These are phyloP conservation scores for Neodon shergylaensis DNA, from an alignment of 2,113 vertebrate species.

Conservation along the genomic window DNA sequence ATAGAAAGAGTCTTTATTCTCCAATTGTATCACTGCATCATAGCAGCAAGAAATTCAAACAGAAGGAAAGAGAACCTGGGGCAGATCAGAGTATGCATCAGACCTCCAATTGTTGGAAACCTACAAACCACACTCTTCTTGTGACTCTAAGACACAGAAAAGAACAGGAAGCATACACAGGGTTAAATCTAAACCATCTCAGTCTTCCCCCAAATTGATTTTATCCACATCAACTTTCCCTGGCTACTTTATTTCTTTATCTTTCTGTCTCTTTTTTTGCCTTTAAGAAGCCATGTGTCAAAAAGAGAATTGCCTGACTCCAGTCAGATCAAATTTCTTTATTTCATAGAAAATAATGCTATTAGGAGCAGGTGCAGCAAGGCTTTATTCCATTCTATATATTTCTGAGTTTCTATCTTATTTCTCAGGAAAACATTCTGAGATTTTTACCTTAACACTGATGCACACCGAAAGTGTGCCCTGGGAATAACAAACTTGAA, in stretches of 20 bases:
- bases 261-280: not conserved
- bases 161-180: not conserved
- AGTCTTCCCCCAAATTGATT: constrained; percentile 10
- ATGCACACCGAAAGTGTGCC: constrained; percentile 57
- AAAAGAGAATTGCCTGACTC: constrained; percentile 74
- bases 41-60: not conserved
- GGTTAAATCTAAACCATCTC: not conserved
- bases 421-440: constrained; percentile 57
- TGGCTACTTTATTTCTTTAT: constrained; percentile 58
- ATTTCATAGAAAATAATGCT: constrained; percentile 81
- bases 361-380: constrained; percentile 80
- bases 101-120: not conserved
- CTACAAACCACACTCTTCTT: not conserved
- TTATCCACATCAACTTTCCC: constrained; percentile 57
- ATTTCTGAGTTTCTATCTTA: constrained; percentile 70
- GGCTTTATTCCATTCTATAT: constrained; percentile 72
- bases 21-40: not conserved
- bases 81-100: not conserved
- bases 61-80: not conserved
- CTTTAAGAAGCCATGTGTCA: constrained; percentile 72
- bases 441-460: constrained; percentile 22
- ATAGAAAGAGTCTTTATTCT: not conserved
- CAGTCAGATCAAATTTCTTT: constrained; percentile 81
- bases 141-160: not conserved
- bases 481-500: constrained; percentile 25